phyloP scores from a whole-genome alignment of 2,113 vertebrate species.

The Diglossa brunneiventris region DNA sequence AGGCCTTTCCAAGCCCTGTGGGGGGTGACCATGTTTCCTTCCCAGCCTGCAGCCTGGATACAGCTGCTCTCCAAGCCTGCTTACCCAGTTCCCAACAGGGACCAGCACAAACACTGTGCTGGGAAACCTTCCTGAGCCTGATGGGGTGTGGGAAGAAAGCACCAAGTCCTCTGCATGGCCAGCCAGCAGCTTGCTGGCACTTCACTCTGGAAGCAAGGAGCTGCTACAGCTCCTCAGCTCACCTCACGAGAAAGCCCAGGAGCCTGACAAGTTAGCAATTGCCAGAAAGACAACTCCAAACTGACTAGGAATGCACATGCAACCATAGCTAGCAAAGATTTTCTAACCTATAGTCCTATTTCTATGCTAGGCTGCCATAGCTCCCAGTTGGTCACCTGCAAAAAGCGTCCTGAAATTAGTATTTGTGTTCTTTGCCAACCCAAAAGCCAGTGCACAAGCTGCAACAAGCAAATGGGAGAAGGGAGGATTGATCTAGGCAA shows the following conservation, averaged over 20 bases:
- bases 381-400: background rate
- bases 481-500: background rate
- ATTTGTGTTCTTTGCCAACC: background rate
- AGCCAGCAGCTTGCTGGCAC: fast-evolving
- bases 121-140: background rate
- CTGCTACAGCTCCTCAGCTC: background rate
- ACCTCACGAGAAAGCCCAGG: background rate
- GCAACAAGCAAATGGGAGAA: background rate
- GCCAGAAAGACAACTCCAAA: background rate
- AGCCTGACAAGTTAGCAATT: background rate
- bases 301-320: background rate
- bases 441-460: background rate
- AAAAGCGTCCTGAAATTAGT: background rate
- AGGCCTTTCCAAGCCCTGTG: background rate
- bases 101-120: background rate
- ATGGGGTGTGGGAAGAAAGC: background rate
- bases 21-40: background rate
- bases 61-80: background rate
- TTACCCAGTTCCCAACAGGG: background rate
- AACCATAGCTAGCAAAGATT: background rate
- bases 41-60: background rate
- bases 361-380: background rate
- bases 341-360: background rate
- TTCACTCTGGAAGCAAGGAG: background rate
- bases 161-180: background rate